Evolutionary conservation across 2,888 invertebrate species (phyloP), one percentile per base, ranked within the genome.

Genomic region (Acronicta leporina): DNA sequence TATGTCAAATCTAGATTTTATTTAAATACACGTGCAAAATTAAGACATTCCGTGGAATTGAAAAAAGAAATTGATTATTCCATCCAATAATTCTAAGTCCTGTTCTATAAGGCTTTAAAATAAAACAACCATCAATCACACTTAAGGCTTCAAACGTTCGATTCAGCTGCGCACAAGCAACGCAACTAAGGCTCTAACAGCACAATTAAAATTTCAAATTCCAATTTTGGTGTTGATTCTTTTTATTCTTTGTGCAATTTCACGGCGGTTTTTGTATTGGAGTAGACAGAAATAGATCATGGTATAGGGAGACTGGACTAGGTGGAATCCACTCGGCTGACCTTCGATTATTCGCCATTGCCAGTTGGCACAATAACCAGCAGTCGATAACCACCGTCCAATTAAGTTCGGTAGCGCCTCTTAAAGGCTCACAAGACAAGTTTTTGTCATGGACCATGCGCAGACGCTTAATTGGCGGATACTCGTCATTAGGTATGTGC

Each of bases 331-430:
- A 20, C 78, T 78, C 53, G 59, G 44, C 54, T 74, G 88, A 87
- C 89, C 90, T 92, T 91, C 89, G 84, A 85, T 87, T 84, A 86
- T 83, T 85, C 79, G 79, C 75, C 77, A 82, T 81, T 80, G 81
- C 69, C 66, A 73, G 68, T 71, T 83, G 82, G 83, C 79, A 85
- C 87, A 85, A 85, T 87, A 87, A 86, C 84, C 85, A 84, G 76
- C 84, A 87, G 85, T 83, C 90, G 85, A 89, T 89, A 89, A 89
- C 87, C 84, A 84, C 74, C 78, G 81, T 84, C 92, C 92, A 94
- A 93, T 94, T 93, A 93, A 92, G 89, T 90, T 92, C 88, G 91
- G 91, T 89, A 92, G 93, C 92, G 91, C 93, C 91, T 91, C 87
- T 80, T 85, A 81, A 84, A 83, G 83, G 82, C 79, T 75, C 85